Conservation (phyloP, 2,797 vertebrate species). For the Aulostomus chinensis region DNA sequence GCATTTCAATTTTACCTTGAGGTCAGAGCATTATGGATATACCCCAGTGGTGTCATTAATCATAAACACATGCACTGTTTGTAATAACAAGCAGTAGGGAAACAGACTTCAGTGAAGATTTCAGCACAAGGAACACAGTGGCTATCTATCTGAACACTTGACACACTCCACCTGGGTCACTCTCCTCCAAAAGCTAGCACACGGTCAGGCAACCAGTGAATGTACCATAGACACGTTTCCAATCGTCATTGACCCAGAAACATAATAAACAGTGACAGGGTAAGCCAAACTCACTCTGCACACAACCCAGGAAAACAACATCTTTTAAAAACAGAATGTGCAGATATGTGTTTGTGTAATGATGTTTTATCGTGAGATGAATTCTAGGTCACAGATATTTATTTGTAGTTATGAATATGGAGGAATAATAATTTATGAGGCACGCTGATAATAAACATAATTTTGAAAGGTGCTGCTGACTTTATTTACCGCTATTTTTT, state of each 20-base stretch:
- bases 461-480: conserved; percentile 62
- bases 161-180: conserved; percentile 43
- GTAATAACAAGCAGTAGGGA: conserved; percentile 60
- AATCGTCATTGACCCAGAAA: conserved; percentile 46
- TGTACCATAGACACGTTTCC: conserved; percentile 29
- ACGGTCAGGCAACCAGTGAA: conserved; percentile 16
- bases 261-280: conserved; percentile 50
- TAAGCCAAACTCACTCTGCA: conserved; percentile 36
- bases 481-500: conserved; percentile 31
- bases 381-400: conserved; percentile 65
- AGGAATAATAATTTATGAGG: conserved; percentile 55
- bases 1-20: conserved; percentile 78
- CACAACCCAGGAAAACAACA: conserved; percentile 42
- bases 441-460: conserved; percentile 55
- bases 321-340: conserved; percentile 33
- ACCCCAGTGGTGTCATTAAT: conserved; percentile 72
- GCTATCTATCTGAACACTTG: conserved; percentile 41
- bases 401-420: conserved; percentile 66
- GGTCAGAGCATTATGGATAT: conserved; percentile 68
- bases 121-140: conserved; percentile 33
- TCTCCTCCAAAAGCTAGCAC: conserved; percentile 20
- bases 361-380: conserved; percentile 43
- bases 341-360: conserved; percentile 38
- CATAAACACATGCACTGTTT: conserved; percentile 65
- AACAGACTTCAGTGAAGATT: conserved; percentile 45